Evolutionary conservation across 2,888 invertebrate genomes (phyloP).

Genomic region (Eumacrocentrus americanus): DNA sequence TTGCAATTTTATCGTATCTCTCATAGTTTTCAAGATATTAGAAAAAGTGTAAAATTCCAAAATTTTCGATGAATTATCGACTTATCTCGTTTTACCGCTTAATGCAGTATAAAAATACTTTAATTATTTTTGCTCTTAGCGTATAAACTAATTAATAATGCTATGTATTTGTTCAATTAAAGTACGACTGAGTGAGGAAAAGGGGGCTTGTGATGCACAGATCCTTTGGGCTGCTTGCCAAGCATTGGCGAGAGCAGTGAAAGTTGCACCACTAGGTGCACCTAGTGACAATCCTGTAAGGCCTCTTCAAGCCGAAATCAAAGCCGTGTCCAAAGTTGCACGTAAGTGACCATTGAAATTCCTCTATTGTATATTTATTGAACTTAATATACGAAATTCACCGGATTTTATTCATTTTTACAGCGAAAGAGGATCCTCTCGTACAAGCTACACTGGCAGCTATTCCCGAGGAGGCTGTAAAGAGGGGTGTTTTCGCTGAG

Average conservation of each 20-base stretch:
- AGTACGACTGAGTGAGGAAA: conserved; percentile 76
- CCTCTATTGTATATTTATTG: background rate
- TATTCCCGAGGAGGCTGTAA: conserved; percentile 77
- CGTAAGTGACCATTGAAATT: conserved; percentile 65
- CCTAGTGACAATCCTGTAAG: conserved; percentile 67
- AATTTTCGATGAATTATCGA: too few species aligned
- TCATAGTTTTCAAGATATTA: too few species aligned
- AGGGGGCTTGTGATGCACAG: conserved; percentile 80
- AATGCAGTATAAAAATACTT: background rate
- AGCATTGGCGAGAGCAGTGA: conserved; percentile 79
- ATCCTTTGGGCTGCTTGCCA: conserved; percentile 94
- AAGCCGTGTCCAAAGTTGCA: conserved; percentile 76
- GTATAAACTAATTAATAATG: too few species aligned
- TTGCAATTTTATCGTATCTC: too few species aligned
- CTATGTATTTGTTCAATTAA: too few species aligned
- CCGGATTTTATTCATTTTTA: conserved; percentile 2
- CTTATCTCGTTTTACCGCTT: too few species aligned
- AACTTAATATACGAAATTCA: background rate
- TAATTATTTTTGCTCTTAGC: conserved; percentile 60
- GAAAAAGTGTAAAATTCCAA: too few species aligned
- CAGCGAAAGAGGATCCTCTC: conserved; percentile 77
- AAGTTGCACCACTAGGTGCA: conserved; percentile 67
- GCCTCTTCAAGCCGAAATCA: conserved; percentile 73
- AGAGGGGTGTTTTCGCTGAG: conserved; percentile 87
- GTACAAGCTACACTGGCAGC: conserved; percentile 78